Percentiles rank a stretch among this genome's conserved stretches.
These are phyloP conservation scores for Platerodrilus igneus DNA, from an alignment of 2,888 invertebrate species.

Conservation along the genomic window DNA sequence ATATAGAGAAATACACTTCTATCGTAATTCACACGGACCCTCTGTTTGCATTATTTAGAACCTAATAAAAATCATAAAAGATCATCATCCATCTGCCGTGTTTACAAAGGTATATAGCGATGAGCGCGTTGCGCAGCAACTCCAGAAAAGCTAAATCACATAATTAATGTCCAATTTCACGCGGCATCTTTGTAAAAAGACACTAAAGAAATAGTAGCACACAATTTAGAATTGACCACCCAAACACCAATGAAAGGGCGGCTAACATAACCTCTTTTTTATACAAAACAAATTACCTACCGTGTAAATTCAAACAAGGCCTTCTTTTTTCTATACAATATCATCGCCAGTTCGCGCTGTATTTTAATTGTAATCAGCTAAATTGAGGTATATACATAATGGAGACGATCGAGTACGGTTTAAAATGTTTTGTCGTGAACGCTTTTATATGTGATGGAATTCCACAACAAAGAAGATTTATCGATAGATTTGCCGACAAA, in stretches of 20 bases:
- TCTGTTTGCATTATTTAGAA: slow-evolving; percentile 12
- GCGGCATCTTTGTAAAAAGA: slow-evolving; percentile 33
- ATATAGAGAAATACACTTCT: no score
- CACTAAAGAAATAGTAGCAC: slow-evolving; percentile 20
- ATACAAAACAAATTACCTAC: slow-evolving; percentile 29
- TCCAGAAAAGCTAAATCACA: slow-evolving; percentile 27
- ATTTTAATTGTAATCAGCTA: no score
- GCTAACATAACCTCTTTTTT: slow-evolving; percentile 26
- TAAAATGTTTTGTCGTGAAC: no score
- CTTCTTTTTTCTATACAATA: no score
- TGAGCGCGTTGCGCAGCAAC: slow-evolving; percentile 8
- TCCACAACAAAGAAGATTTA: no score
- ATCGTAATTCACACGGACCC: slow-evolving; percentile 9
- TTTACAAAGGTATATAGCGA: slow-evolving; percentile 17
- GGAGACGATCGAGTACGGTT: no score
- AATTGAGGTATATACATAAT: no score
- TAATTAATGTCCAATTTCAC: slow-evolving; percentile 36
- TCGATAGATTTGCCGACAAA: slow-evolving; percentile 21
- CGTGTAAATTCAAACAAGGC: slow-evolving; percentile 19
- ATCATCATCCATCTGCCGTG: slow-evolving; percentile 25
- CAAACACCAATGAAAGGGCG: slow-evolving; percentile 29
- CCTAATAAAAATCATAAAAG: slow-evolving; percentile 22
- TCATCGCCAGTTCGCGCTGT: no score
- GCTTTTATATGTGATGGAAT: no score
- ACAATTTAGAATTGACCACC: slow-evolving; percentile 32